Evolutionary conservation across 1,140 invertebrate genomes (phyloP).

Genomic region (Macrobrachium nipponense): DNA sequence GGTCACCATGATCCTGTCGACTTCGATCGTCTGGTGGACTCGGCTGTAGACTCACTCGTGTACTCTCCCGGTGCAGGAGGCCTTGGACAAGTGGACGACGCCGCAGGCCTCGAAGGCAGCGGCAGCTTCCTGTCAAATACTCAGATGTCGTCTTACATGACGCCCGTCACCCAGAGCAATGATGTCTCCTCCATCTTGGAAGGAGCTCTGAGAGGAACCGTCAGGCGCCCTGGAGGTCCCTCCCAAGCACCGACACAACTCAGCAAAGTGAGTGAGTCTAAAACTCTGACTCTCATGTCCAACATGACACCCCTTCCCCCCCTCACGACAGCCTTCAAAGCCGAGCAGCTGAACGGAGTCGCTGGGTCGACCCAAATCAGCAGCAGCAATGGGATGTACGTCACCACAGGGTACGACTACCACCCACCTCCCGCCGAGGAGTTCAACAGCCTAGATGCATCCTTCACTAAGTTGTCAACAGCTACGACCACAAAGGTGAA

Average conservation of each 20-base stretch:
- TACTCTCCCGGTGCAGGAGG: constrained; percentile 49
- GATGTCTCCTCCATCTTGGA: constrained; percentile 64
- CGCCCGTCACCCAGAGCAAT: constrained; percentile 52
- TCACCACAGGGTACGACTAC: constrained; percentile 59
- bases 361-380: constrained; percentile 61
- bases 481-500: constrained; percentile 46
- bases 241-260: constrained; percentile 24
- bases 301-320: constrained; percentile 64
- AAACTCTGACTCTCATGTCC: constrained; percentile 59
- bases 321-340: constrained; percentile 61
- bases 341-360: constrained; percentile 58
- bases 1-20: constrained; percentile 53
- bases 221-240: constrained; percentile 50
- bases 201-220: constrained; percentile 63
- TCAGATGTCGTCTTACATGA: constrained; percentile 34
- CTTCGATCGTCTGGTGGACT: constrained; percentile 60
- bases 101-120: constrained; percentile 20
- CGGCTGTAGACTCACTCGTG: constrained; percentile 60
- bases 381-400: constrained; percentile 62
- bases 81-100: constrained; percentile 35
- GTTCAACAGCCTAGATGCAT: constrained; percentile 53
- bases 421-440: constrained; percentile 54
- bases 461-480: constrained; percentile 61
- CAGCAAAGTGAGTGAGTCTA: constrained; percentile 39
- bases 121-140: constrained; percentile 29